Evolutionary conservation across 2,888 invertebrate species (phyloP), one percentile per base, ranked within the genome.

Genomic region (Panopea generosa): DNA sequence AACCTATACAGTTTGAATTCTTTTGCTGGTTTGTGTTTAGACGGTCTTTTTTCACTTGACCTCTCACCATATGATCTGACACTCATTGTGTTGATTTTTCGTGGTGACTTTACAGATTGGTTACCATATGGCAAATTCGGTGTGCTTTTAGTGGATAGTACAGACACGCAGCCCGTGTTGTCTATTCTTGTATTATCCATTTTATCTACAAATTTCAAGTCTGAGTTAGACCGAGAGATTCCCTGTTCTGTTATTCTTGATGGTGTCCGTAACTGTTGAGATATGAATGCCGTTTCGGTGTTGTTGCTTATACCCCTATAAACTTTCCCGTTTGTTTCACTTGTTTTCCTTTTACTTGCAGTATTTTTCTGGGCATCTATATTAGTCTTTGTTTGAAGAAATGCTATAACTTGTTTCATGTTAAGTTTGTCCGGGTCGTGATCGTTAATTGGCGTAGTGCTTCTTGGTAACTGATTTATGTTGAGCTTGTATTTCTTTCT

Each of bases 351-450:
- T n/a, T n/a, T n/a, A 4, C 2, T 20, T 22, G 22, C 24, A 18
- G 33, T 40, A 33, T 70, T 72, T 45, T 70, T 76, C 38, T 73
- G 80, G 52, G 55, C 29, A 47, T 74, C 77, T 29, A 73, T 66
- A 2, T 70, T 59, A 14, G 74, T 65, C 68, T 81, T 81, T 2
- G 85, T 84, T 68, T 87, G 87, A 45, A 87, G 71, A 71, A 89
- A 87, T 27, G 85, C 80, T 50, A 87, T 87, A 6, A 87, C 89
- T 56, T 88, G 87, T 65, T 89, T 86, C 84, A 89, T 89, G 63
- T 88, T 89, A 0, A 89, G 79, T 66, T 86, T 89, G 71, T 89
- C 89, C 0, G 89, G 89, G 40, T 89, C 89, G 47, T 89, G 85
- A 20, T 89, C 89, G 49, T 79, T 83, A 16, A 88, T 84, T 11